Evolutionary conservation across 2,888 invertebrate genomes (phyloP).

Genomic region (Harpalus rubripes): DNA sequence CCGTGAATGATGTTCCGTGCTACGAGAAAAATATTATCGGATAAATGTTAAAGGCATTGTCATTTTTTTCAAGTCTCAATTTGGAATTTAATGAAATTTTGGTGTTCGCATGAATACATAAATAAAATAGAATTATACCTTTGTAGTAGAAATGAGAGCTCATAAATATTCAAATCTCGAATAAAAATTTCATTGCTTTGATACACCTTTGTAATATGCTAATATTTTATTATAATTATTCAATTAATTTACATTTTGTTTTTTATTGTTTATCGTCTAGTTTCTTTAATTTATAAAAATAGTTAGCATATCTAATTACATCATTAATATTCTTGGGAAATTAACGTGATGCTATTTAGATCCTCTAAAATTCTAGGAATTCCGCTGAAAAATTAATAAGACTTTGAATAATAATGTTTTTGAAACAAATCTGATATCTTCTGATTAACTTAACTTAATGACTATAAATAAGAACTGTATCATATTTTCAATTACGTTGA

Average conservation of each 20-base stretch:
- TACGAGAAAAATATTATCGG: not conserved
- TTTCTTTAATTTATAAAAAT: not conserved
- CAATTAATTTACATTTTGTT: slow-evolving; percentile 7
- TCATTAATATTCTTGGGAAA: not conserved
- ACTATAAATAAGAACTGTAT: too few species aligned
- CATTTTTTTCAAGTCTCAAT: slow-evolving; percentile 24
- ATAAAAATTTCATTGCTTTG: slow-evolving; percentile 14
- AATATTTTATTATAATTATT: slow-evolving; percentile 10
- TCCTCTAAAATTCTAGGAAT: not conserved
- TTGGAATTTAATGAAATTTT: slow-evolving; percentile 41
- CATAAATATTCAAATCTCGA: slow-evolving; percentile 30
- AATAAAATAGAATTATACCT: slow-evolving; percentile 30
- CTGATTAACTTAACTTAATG: too few species aligned
- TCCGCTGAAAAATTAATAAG: too few species aligned
- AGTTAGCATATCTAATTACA: not conserved
- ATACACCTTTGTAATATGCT: slow-evolving; percentile 21
- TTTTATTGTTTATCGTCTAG: slow-evolving; percentile 2
- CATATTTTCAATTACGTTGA: too few species aligned
- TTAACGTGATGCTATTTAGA: not conserved
- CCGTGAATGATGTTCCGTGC: slow-evolving; percentile 16
- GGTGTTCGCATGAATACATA: slow-evolving; percentile 14
- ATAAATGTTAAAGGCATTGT: slow-evolving; percentile 19
- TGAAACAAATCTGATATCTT: too few species aligned
- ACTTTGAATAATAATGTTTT: too few species aligned
- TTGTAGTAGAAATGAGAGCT: not conserved